Evolutionary conservation across 2,797 vertebrate species (phyloP).

Genomic region (Peromyscus aztecus): DNA sequence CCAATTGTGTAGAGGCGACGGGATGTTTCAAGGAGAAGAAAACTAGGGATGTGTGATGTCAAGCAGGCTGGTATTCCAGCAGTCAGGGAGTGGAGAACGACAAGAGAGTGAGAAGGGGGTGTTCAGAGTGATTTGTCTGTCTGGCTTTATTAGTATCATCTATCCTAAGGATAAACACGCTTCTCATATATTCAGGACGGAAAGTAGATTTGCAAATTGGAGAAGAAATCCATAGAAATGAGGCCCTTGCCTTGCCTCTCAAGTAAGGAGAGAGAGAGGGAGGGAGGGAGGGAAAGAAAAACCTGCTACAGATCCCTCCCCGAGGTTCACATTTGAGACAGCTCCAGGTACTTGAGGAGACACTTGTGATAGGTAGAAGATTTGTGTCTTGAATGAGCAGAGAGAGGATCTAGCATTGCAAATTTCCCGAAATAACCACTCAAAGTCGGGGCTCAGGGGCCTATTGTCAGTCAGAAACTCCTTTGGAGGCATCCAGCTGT

Average conservation of each 20-base stretch:
- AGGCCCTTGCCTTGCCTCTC: neutral
- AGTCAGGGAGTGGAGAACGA: neutral
- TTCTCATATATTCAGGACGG: neutral
- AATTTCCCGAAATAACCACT: conserved; percentile 6
- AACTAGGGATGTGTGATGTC: neutral
- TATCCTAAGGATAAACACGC: conserved; percentile 18
- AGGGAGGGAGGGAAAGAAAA: neutral
- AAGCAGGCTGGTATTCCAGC: no score
- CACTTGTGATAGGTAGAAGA: neutral
- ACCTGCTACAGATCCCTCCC: neutral
- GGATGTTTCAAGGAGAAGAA: neutral
- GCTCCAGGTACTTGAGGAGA: neutral
- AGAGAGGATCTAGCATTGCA: neutral
- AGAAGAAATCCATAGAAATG: neutral
- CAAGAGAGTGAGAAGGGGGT: neutral
- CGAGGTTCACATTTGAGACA: neutral
- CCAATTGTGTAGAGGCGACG: neutral
- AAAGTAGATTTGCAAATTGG: conserved; percentile 25
- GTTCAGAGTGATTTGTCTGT: neutral
- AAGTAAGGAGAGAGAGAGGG: neutral
- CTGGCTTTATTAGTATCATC: neutral
- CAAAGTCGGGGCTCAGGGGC: neutral
- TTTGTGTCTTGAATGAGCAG: neutral
- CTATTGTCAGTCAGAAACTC: neutral
- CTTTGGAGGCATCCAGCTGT: neutral